Evolutionary conservation across 2,797 vertebrate species (phyloP), one percentile per base, ranked within the genome.

Genomic region (Poeciliopsis turneri): DNA sequence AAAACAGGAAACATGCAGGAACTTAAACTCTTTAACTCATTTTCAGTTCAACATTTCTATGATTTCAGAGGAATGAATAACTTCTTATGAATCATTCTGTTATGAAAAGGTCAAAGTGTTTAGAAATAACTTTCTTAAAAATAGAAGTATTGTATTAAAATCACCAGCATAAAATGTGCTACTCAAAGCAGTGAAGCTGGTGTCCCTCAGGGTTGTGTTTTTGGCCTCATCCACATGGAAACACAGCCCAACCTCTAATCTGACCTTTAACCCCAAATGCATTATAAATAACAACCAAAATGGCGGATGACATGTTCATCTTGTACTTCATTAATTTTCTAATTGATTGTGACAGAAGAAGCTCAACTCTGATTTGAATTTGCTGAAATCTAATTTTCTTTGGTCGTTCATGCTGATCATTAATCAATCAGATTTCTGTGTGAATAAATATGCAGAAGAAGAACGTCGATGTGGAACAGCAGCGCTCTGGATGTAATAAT

Each of bases 1-100:
- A 70, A 72, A 47, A 33, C 46, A 16, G n/a, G 39, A 71, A 81
- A 43, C 36, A 75, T 61, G 43, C 55, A 51, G 12, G 49, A 61
- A 15, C 49, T 39, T 30, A 43, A 39, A 39, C 18, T n/a, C 43
- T n/a, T 15, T 15, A 2, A n/a, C 66, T 69, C 23, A 5, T 1
- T 69, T 69, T n/a, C n/a, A n/a, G 39, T 3, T 39, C 66, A 66
- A 28, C 64, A 12, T n/a, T 6, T 66, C 8, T 20, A 18, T 1
- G 4, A 23, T 66, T 66, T 39, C 33, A 23, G 18, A 68, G 1
- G 6, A 41, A 61, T 8, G 5, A 41, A 0, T 8, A 41, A 20
- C 18, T 11, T 1, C 16, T 36, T 23, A 20, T 20, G 16, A 64
- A 64, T 64, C 0, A 9, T 36, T 64, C 16, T 20, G 61, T 33